Conservation (phyloP, 2,113 vertebrate species). For the Neolamprologus tretocephalus region DNA sequence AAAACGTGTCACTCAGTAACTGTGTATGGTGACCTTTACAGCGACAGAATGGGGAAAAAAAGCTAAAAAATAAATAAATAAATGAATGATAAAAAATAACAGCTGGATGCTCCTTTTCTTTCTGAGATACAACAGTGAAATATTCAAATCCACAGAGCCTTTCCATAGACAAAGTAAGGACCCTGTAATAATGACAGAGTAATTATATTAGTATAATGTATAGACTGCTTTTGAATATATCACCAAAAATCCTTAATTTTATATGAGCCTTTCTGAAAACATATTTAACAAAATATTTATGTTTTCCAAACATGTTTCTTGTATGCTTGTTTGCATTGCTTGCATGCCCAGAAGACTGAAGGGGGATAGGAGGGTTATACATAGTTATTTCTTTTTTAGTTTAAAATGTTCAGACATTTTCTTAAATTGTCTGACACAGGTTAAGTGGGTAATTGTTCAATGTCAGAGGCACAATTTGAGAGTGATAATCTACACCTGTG, state of each 20-base stretch:
- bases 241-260: not conserved
- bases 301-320: not conserved
- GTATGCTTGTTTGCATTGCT: not conserved
- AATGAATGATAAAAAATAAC: not conserved
- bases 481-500: constrained; percentile 1
- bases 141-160: not conserved
- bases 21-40: not conserved
- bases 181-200: not conserved
- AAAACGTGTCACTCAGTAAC: not conserved
- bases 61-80: not conserved
- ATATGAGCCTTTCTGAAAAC: not conserved
- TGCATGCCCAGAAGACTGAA: not conserved
- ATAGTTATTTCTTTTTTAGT: not conserved
- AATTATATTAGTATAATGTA: not conserved
- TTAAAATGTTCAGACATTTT: not conserved
- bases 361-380: not conserved
- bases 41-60: not conserved
- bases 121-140: not conserved
- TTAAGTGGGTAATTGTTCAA: not conserved
- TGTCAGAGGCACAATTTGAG: not conserved
- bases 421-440: not conserved
- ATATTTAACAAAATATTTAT: not conserved
- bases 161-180: not conserved
- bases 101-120: not conserved
- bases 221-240: not conserved